phyloP scores from a whole-genome alignment of 2,113 vertebrate genomes.

The Cavia aperea region DNA sequence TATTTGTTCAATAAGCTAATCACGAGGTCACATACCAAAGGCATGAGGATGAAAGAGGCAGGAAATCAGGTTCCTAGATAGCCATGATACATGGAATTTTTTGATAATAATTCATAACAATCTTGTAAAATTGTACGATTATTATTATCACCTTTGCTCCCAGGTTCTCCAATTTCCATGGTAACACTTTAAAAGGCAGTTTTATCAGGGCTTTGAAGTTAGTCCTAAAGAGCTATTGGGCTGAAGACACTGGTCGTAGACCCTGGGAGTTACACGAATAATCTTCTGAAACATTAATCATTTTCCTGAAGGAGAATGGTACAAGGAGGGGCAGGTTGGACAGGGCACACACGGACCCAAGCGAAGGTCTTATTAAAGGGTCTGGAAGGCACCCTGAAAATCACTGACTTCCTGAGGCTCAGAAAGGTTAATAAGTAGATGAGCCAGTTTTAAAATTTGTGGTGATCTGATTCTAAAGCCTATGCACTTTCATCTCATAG shows the following conservation, averaged over 20 bases:
- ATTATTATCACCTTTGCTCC: background rate
- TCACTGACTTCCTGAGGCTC: background rate
- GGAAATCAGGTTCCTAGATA: background rate
- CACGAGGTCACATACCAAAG: background rate
- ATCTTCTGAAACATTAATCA: background rate
- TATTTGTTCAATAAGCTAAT: conserved; percentile 17
- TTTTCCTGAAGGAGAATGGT: background rate
- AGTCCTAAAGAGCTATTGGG: background rate
- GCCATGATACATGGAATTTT: background rate
- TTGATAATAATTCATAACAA: background rate
- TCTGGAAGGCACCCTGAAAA: background rate
- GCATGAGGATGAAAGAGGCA: background rate
- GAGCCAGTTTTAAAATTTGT: background rate
- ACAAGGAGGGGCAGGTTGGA: background rate
- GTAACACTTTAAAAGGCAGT: background rate
- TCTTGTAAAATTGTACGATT: background rate
- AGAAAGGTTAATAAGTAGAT: background rate
- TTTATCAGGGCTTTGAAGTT: background rate
- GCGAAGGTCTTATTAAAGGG: background rate
- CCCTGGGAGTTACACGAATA: background rate
- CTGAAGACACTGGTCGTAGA: background rate
- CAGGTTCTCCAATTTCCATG: background rate
- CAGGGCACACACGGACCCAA: background rate
- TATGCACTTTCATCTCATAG: background rate
- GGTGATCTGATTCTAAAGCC: background rate